phyloP scores from a whole-genome alignment of 2,888 invertebrate species.

The Trachelus troglodyta region DNA sequence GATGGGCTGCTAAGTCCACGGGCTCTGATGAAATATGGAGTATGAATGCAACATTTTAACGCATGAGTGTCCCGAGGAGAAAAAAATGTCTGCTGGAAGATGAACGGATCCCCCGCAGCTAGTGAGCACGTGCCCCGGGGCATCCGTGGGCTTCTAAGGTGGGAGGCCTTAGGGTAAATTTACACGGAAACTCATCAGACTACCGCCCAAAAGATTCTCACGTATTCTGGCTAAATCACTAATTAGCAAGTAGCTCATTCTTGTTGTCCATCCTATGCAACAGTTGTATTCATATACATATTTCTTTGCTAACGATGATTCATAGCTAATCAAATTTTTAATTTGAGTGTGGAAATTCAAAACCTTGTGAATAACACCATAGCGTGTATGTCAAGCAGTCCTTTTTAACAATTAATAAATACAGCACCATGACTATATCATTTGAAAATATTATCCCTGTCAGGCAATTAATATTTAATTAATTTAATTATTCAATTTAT shows the following conservation, averaged over 20 bases:
- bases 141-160: slow-evolving; percentile 31
- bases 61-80: slow-evolving; percentile 31
- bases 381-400: too few species aligned
- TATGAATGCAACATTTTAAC: slow-evolving; percentile 41
- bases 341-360: neutral
- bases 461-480: neutral
- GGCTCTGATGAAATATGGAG: slow-evolving; percentile 40
- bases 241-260: neutral
- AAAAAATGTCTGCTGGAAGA: slow-evolving; percentile 28
- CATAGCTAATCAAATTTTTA: neutral
- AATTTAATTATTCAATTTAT: neutral
- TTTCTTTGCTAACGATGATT: neutral
- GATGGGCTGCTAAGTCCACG: neutral
- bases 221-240: neutral
- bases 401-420: neutral
- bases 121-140: slow-evolving; percentile 50
- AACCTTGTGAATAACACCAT: neutral
- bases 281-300: neutral
- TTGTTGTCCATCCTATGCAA: neutral
- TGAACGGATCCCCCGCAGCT: slow-evolving; percentile 46
- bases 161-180: slow-evolving; percentile 23
- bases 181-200: neutral
- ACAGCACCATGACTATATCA: neutral
- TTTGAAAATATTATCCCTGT: neutral
- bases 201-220: neutral